Base-by-base conservation (phyloP, 2,797 vertebrate genomes). In the Peromyscus attwateri region DNA sequence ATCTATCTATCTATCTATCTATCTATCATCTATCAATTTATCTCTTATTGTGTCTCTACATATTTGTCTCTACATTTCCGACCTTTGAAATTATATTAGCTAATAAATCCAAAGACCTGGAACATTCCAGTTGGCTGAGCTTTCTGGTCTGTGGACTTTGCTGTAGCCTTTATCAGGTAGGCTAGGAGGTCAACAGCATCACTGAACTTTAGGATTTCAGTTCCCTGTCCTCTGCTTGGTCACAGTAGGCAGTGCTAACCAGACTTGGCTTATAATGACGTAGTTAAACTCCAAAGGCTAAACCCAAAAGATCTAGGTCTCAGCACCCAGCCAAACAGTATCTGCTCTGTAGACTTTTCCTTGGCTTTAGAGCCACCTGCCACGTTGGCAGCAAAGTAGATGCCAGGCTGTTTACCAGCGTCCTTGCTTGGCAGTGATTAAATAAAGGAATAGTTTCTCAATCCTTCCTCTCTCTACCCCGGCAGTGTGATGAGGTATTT, bases 371-470 rank as follows among this genome's bases (percentile, higher is more conserved):
- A 92, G 11, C 7, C 49, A 13, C 9, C 13, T 71, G 91, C 64
- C 89, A 95, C 2, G 1, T 16, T 94, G 92, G 85, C 84, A 94
- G 91, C 55, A 75, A 37, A 71, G 49, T 7, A 19, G 37, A 21
- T 68, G 46, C 87, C 94, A 90, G 87, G 31, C 37, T 87, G 12
- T 83, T 96, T 95, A 62, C 52, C 85, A 71, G 66, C 68, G 91
- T 91, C 70, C 75, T 82, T 89, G 52, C 49, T 97, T 91, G 60
- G 37, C 81, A 68, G 4, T 23, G 49, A 95, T 57, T 85, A 92
- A 82, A 93, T 75, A 87, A 97, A 85, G 57, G n/a, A 83, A 83
- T 25, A 37, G 27, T 92, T 91, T 95, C 85, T 37, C 79, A 89
- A 73, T 17, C 46, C 2, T 71, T 40, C 13, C 37, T 88, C 70